Base-by-base conservation (phyloP, 2,888 invertebrate genomes). In the Philaethria dido region DNA sequence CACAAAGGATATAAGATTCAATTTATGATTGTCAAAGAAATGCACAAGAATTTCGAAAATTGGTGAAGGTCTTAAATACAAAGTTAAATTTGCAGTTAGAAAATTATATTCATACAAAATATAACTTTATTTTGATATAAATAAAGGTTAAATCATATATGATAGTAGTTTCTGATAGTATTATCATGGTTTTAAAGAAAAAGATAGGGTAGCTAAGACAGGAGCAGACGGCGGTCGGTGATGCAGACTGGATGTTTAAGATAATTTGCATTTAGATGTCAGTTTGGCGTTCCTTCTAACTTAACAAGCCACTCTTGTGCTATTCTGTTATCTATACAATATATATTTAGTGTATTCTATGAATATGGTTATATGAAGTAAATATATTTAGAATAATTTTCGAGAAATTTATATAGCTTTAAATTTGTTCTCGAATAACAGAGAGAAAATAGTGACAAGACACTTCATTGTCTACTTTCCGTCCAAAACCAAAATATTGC, bases 151-250 rank as follows among this genome's bases (percentile, higher is more conserved):
- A 22, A 16, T 57, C 22, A 11, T 42, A 57, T 42, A 25, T n/a
- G 11, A 42, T 57, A 55, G 6, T 18, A 20, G 8, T 55, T 36
- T 18, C 14, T 14, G n/a, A 22, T 42, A n/a, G 39, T 16, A n/a
- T n/a, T n/a, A n/a, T n/a, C n/a, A n/a, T n/a, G n/a, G n/a, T 66
- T 55, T 50, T 36, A 0, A 33, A 61, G 60, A 48, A 65, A 68
- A 70, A 77, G 73, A 77, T 76, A 52, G 57, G 54, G 64, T 57
- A 69, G 71, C 66, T 72, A 71, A 69, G 65, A 69, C 69, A 67
- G 55, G 57, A 68, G 64, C 68, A 64, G 69, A 62, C 66, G 64
- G 61, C 64, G 72, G 73, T 70, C 72, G 68, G 69, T 68, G 69
- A 52, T 52, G 67, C 69, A 69, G 72, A 72, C 66, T 68, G 52